Conservation (phyloP, 1,140 invertebrate genomes). For the Holcopasites calliopsidis region DNA sequence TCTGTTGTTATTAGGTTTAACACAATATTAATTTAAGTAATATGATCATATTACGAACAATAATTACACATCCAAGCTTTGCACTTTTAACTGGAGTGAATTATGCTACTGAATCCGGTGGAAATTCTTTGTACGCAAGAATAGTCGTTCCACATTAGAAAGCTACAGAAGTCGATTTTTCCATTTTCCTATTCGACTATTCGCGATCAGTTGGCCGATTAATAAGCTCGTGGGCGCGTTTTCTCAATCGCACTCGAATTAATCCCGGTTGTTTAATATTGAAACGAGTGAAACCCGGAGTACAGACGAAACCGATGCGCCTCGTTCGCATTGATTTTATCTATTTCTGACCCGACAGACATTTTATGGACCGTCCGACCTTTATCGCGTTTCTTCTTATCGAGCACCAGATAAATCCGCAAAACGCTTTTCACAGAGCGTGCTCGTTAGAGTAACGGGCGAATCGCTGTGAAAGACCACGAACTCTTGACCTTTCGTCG, state of each 20-base stretch:
- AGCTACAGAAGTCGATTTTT: too few relatives aligned
- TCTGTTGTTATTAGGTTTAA: too few relatives aligned
- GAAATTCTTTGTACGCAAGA: too few relatives aligned
- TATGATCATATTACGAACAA: too few relatives aligned
- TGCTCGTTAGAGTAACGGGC: constrained; percentile 22
- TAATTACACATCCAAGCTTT: too few relatives aligned
- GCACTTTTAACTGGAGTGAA: too few relatives aligned
- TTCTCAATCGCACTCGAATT: not conserved
- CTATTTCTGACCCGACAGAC: not conserved
- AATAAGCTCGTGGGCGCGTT: not conserved
- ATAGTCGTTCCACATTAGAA: too few relatives aligned
- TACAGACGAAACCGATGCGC: not conserved
- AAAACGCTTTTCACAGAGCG: not conserved
- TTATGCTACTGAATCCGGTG: too few relatives aligned
- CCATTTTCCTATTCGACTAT: too few relatives aligned
- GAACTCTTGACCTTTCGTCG: constrained; percentile 48
- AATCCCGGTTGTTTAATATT: not conserved
- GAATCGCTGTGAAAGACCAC: not conserved
- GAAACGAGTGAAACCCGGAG: not conserved
- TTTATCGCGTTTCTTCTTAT: constrained; percentile 16
- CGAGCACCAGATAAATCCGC: not conserved
- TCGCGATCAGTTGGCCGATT: not conserved
- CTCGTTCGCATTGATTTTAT: not conserved
- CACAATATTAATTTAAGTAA: too few relatives aligned
- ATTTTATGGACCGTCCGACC: not conserved